phyloP scores from a whole-genome alignment of 2,888 invertebrate species.

The Pristionchus arcanus region DNA sequence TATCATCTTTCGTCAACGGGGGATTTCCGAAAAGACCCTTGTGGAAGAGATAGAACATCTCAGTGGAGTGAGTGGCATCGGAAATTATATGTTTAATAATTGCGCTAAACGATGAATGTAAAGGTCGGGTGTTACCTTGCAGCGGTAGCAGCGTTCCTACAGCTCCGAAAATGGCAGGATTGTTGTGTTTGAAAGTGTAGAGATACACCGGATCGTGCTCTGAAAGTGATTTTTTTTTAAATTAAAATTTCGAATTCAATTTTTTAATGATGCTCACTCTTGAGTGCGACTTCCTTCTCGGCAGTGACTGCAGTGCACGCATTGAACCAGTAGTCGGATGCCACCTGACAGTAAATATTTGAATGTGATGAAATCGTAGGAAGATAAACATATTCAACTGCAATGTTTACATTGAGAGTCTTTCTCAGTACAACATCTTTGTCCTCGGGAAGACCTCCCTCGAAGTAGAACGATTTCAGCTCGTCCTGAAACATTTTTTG shows the following conservation, averaged over 20 bases:
- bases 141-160: background rate
- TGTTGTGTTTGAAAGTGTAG: constrained; percentile 2
- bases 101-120: too few species aligned
- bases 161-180: background rate
- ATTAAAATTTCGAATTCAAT: too few species aligned
- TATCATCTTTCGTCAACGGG: background rate
- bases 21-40: constrained; percentile 14
- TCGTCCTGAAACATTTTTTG: constrained; percentile 64
- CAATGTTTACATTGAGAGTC: constrained; percentile 60
- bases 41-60: constrained; percentile 29
- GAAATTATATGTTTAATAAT: too few species aligned
- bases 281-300: background rate
- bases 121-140: background rate
- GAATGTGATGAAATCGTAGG: too few species aligned
- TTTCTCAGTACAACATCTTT: constrained; percentile 64
- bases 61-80: background rate
- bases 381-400: too few species aligned
- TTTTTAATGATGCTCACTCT: background rate
- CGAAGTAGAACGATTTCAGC: constrained; percentile 68
- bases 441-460: constrained; percentile 59
- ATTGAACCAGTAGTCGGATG: background rate
- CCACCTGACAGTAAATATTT: background rate
- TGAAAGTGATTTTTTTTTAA: background rate
- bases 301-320: background rate
- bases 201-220: background rate